Base-by-base conservation (phyloP, 2,113 vertebrate genomes). In the Cisticola juncidis region DNA sequence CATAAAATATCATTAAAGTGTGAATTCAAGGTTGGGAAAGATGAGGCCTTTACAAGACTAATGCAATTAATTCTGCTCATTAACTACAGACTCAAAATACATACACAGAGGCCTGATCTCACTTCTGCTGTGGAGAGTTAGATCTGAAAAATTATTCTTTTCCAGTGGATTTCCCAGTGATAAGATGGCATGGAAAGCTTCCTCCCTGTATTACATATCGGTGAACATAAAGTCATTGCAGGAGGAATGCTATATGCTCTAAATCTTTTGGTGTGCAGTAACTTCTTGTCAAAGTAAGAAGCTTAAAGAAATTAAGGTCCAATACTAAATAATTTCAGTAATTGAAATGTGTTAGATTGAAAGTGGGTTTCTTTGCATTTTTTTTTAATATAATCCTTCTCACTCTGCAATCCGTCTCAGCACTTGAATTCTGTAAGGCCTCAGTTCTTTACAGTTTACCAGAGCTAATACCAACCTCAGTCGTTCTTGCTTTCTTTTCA, bases 51-150 rank as follows among this genome's bases (percentile, higher is more conserved):
- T 94, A 86, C 62, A 88, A 96, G 85, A 90, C 68, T 95, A 95
- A 88, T 74, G 93, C 92, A 95, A 95, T 96, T 96, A 96, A 94
- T 96, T 93, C 90, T 96, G 81, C 94, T 95, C 11, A 4, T 95
- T 96, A 96, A 74, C 74, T 92, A 73, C 81, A 82, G 68, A 74
- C 81, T 90, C 88, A 86, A 90, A 94, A 90, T 90, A 54, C 23
- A 65, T 85, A 68, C 64, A 36, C 14, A 57, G 89, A 79, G 45
- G 26, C 50, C 50, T 96, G 91, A 85, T 90, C 57, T 90, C 66
- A 47, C 81, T 88, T 89, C 73, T 90, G 50, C 87, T 77, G 47
- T 73, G 54, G n/a, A 86, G 40, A 19, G 64, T 60, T 66, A 88
- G 14, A 8, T 78, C 60, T 92, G 76, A 90, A 84, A 91, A 96